Conservation (phyloP, 2,888 invertebrate genomes). For the Epinotia ramella region DNA sequence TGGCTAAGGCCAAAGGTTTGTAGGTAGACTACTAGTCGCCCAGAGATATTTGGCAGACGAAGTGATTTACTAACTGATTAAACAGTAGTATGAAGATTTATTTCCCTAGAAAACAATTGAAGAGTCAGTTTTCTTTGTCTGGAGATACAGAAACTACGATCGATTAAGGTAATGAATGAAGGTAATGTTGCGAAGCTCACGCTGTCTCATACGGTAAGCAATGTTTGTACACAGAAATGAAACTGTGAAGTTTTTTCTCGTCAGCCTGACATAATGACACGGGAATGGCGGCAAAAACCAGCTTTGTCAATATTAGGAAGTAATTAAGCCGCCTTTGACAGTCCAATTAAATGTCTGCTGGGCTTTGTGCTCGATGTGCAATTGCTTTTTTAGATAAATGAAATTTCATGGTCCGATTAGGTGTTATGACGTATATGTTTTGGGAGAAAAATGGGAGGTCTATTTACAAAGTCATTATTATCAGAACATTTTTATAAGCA, state of each 20-base stretch:
- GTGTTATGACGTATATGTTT: slow-evolving; percentile 26
- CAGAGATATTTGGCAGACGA: not conserved
- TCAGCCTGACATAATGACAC: slow-evolving; percentile 58
- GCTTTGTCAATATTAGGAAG: slow-evolving; percentile 81
- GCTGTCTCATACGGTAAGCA: slow-evolving; percentile 2
- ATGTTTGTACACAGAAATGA: slow-evolving; percentile 38
- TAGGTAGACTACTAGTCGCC: not conserved
- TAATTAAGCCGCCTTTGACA: slow-evolving; percentile 75
- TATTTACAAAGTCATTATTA: not conserved
- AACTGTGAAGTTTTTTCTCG: slow-evolving; percentile 52
- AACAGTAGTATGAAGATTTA: not conserved
- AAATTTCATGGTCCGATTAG: slow-evolving; percentile 39
- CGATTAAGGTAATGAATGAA: not conserved
- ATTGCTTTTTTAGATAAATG: slow-evolving; percentile 44
- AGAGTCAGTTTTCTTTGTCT: not conserved
- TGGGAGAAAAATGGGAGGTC: slow-evolving; percentile 11
- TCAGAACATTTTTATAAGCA: not conserved
- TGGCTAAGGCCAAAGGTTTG: slow-evolving; percentile 8
- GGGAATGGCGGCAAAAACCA: slow-evolving; percentile 64
- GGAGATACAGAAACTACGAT: not conserved
- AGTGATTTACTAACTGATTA: not conserved
- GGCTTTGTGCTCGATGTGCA: slow-evolving; percentile 55
- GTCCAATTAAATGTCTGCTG: slow-evolving; percentile 69
- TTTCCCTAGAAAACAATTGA: slow-evolving; percentile 1
- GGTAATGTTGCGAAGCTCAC: not conserved